Percentiles rank a stretch among this genome's conserved stretches.
These are phyloP conservation scores for Vireo griseus DNA, from an alignment of 2,797 vertebrate genomes.

Conservation along the genomic window DNA sequence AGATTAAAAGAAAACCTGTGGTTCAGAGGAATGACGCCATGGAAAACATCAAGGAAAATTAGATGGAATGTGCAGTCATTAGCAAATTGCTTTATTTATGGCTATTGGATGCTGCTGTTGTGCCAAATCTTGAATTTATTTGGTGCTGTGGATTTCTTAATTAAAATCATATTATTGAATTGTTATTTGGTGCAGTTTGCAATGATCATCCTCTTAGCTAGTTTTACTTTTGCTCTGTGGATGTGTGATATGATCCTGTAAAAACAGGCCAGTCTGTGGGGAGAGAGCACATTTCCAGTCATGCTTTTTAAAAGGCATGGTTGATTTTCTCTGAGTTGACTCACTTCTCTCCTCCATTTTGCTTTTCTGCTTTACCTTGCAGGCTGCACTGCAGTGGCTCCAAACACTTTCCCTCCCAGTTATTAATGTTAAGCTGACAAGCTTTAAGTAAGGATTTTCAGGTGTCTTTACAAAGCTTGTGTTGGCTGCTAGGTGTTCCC, in stretches of 20 bases:
- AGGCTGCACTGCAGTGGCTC: not conserved
- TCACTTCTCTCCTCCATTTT: not conserved
- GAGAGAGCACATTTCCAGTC: not conserved
- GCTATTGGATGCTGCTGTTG: not conserved
- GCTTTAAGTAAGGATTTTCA: conserved; percentile 55
- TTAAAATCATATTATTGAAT: not conserved
- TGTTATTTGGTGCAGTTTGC: not conserved
- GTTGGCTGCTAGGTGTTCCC: conserved; percentile 44
- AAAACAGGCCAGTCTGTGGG: not conserved
- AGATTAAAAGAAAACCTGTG: conserved; percentile 49
- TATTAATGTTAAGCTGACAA: conserved; percentile 42
- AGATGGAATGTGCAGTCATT: conserved; percentile 39
- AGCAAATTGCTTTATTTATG: conserved; percentile 38
- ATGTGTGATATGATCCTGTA: not conserved
- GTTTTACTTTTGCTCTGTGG: not conserved
- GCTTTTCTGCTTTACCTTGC: not conserved
- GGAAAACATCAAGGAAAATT: conserved; percentile 45
- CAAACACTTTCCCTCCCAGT: conserved; percentile 3
- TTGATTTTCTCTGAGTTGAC: not conserved
- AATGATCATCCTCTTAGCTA: not conserved
- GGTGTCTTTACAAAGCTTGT: conserved; percentile 37
- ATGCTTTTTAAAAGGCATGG: not conserved
- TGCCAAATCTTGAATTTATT: conserved; percentile 31
- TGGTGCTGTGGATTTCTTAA: not conserved
- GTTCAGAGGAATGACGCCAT: conserved; percentile 33